These are phyloP conservation scores for Hystrix brachyura DNA, from an alignment of 2,113 vertebrate species.

Conservation along the genomic window DNA sequence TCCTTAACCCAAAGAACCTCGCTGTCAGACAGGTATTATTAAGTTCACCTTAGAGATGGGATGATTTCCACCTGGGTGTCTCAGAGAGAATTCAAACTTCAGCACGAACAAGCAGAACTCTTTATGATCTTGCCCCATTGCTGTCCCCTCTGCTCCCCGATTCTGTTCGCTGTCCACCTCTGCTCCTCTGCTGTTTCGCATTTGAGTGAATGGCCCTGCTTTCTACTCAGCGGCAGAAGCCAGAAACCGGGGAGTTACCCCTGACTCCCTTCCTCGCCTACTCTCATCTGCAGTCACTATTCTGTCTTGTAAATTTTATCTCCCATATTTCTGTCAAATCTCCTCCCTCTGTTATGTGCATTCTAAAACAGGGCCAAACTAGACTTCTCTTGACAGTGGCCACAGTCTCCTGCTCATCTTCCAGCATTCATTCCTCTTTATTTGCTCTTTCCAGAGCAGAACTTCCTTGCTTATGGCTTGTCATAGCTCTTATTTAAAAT, in stretches of 20 bases:
- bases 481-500: not conserved
- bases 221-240: not conserved
- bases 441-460: not conserved
- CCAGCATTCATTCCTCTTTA: not conserved
- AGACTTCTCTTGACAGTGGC: not conserved
- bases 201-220: not conserved
- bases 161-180: not conserved
- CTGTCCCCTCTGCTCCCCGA: rapidly evolving
- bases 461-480: not conserved
- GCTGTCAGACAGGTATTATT: not conserved
- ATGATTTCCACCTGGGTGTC: not conserved
- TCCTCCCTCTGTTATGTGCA: not conserved
- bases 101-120: not conserved
- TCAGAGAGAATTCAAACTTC: not conserved
- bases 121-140: rapidly evolving
- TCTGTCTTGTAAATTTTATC: not conserved
- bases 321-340: not conserved
- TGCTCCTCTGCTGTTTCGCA: not conserved
- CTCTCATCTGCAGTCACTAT: no score
- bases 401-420: not conserved
- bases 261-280: not conserved
- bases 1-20: not conserved
- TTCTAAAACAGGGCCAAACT: not conserved
- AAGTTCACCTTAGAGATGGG: not conserved
- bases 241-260: not conserved